A percentile compares a stretch with the other conserved stretches of the same genome.
These are phyloP conservation scores for Apodemia hepburni DNA, from an alignment of 2,888 invertebrate genomes.

Conservation along the genomic window DNA sequence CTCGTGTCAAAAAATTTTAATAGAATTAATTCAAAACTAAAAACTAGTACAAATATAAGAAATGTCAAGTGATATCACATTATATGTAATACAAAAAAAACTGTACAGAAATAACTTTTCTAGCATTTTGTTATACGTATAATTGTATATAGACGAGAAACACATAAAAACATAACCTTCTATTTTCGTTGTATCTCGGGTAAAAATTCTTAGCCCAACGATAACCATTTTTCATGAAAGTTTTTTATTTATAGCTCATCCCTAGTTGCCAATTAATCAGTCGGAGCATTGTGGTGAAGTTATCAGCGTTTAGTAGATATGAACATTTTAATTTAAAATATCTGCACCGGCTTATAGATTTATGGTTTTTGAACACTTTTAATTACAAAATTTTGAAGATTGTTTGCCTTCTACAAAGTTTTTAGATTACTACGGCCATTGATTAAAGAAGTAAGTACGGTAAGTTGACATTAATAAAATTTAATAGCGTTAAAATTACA, in stretches of 20 bases:
- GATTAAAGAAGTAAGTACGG: background rate
- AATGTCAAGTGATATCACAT: no score
- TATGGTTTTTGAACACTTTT: slow-evolving; percentile 53
- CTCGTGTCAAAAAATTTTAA: no score
- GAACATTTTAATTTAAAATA: slow-evolving; percentile 52
- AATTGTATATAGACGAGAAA: background rate
- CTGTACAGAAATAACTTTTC: no score
- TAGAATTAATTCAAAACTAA: no score
- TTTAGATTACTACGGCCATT: slow-evolving; percentile 5
- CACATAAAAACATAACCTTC: background rate
- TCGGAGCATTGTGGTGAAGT: background rate
- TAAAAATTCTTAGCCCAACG: background rate
- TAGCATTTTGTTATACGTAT: no score
- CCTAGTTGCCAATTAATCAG: slow-evolving; percentile 7
- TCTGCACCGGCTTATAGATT: slow-evolving; percentile 64
- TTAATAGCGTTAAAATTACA: no score
- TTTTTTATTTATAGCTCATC: slow-evolving; percentile 10
- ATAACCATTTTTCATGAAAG: slow-evolving; percentile 11
- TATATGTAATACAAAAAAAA: no score
- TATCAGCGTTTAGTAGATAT: background rate
- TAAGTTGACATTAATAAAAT: no score
- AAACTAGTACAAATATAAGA: no score
- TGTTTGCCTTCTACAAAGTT: slow-evolving; percentile 22
- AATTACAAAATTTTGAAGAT: slow-evolving; percentile 50
- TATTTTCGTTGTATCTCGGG: background rate